Conservation (phyloP, 2,888 invertebrate species). For the Sepioteuthis lessoniana region DNA sequence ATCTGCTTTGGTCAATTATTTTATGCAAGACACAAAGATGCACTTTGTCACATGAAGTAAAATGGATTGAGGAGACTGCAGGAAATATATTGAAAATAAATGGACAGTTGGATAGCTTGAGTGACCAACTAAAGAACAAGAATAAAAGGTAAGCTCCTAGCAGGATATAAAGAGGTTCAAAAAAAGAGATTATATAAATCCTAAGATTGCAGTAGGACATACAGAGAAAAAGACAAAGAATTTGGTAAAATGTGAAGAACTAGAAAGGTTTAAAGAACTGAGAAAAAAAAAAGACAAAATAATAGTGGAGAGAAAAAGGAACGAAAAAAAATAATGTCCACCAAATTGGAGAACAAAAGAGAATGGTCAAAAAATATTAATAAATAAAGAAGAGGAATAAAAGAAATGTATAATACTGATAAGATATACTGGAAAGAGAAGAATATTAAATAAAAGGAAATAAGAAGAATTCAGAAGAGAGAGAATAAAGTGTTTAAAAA, state of each 20-base stretch:
- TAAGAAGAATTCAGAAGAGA: not conserved
- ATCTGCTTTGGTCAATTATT: not conserved
- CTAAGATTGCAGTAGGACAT: not conserved
- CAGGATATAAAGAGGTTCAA: not conserved
- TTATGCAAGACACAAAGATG: not conserved
- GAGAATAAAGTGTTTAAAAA: not conserved
- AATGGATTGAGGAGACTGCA: too few relatives aligned
- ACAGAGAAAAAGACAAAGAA: not conserved
- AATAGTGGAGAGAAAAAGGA: not conserved
- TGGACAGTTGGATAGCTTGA: not conserved
- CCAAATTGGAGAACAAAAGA: not conserved
- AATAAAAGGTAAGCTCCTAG: not conserved
- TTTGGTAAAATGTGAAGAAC: not conserved
- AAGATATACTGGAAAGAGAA: not conserved
- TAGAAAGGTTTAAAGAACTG: not conserved
- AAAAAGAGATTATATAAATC: not conserved
- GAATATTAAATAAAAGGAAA: not conserved
- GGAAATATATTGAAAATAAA: not conserved
- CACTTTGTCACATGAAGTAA: not conserved
- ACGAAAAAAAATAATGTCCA: too few relatives aligned
- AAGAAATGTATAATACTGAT: too few relatives aligned
- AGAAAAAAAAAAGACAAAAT: too few relatives aligned
- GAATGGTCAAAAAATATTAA: not conserved
- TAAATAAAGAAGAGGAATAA: not conserved
- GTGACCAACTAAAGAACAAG: not conserved